Percentiles rank a stretch among this genome's conserved stretches.
Evolutionary conservation across 2,888 invertebrate species (phyloP).

Genomic region (Drosophila siamana): DNA sequence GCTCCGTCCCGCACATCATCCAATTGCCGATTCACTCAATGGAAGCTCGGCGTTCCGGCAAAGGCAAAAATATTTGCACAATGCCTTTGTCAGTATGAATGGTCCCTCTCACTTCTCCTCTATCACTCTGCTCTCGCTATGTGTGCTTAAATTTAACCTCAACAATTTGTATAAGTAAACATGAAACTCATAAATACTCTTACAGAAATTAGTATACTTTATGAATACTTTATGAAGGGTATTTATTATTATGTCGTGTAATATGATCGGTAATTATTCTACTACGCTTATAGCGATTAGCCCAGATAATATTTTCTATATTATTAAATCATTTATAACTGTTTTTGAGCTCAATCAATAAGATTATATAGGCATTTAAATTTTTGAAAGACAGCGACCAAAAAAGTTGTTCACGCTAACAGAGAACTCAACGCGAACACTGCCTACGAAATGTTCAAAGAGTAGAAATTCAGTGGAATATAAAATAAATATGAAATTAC

Average conservation of each 20-base stretch:
- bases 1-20: neutral
- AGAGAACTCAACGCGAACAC: neutral
- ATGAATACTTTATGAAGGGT: conserved; percentile 43
- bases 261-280: too few species aligned
- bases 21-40: conserved; percentile 10
- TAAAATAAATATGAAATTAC: conserved; percentile 63
- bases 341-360: too few species aligned
- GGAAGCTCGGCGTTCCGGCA: neutral
- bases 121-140: neutral
- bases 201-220: conserved; percentile 19
- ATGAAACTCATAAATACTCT: conserved; percentile 29
- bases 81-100: conserved; percentile 37
- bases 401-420: neutral
- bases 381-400: neutral
- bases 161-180: conserved; percentile 56
- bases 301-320: too few species aligned
- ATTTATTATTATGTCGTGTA: neutral
- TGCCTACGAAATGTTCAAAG: conserved; percentile 49
- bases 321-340: too few species aligned
- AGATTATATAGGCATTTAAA: neutral
- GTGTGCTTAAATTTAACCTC: conserved; percentile 61
- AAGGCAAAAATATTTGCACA: conserved; percentile 43
- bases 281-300: too few species aligned
- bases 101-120: neutral
- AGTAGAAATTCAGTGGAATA: conserved; percentile 44